Evolutionary conservation across 1,140 invertebrate species (phyloP), one percentile per base, ranked within the genome.

Genomic region (Chymomyza costata): DNA sequence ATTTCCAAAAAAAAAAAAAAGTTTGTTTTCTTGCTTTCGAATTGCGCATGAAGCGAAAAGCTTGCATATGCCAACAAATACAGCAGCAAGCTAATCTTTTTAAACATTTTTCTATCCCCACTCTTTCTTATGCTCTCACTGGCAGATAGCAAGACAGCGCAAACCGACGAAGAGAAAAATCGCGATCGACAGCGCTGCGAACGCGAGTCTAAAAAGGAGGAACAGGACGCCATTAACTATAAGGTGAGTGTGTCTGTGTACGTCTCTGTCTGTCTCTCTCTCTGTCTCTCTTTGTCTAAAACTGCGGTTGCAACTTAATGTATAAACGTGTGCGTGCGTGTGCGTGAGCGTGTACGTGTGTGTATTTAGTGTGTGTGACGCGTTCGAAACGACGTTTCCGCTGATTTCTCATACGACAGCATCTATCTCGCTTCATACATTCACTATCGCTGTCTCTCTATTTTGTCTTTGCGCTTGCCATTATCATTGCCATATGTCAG

Each of bases 101-200:
- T 56, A 11, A 21, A 10, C 8, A 10, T 30, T 10, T 17, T 35
- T 47, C 25, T 11, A 19, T n/a, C 32, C 32, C 16, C 16, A 13
- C 30, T 30, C 14, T 31, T 44, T 6, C 3, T 37, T 28, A 30
- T 43, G 28, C 30, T 37, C 8, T 14, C 30, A n/a, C 43, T 58
- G 48, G 17, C 63, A 85, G 83, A 85, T 50, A 85, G 83, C 73
- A 85, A 85, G 66, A 83, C 81, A 64, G 64, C 84, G 52, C 84
- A 85, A 71, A 85, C 80, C 56, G 84, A 85, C 83, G 84, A 85
- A 76, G 84, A 85, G 53, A 85, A 85, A 51, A 83, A 85, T 41
- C 83, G 84, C 56, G 84, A 85, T 68, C 82, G 84, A 41, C 84
- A 85, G 52, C 83, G 84, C 41, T 84, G 68, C 82, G 84, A 85